phyloP scores from a whole-genome alignment of 2,888 invertebrate species.

The Tenthredo distinguenda region DNA sequence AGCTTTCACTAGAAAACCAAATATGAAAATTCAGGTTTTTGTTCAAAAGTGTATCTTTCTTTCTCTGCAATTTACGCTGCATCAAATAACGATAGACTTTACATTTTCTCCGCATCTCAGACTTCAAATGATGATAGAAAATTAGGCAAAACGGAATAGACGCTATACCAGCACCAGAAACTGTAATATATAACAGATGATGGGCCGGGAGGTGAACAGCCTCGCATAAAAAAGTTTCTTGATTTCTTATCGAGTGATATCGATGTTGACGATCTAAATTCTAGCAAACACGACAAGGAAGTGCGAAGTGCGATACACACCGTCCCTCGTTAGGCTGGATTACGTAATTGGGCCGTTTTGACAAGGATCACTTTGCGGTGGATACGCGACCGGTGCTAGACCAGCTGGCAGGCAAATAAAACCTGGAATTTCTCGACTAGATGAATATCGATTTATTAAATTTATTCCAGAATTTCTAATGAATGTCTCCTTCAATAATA shows the following conservation, averaged over 20 bases:
- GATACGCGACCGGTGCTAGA: not conserved
- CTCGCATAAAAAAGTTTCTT: not conserved
- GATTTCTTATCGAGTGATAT: slow-evolving; percentile 27
- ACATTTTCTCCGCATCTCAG: not conserved
- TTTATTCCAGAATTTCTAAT: not conserved
- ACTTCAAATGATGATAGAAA: not conserved
- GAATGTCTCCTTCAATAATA: not conserved
- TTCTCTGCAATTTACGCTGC: not conserved
- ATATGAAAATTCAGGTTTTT: not conserved
- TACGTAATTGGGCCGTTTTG: slow-evolving; percentile 43
- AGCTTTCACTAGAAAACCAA: not conserved
- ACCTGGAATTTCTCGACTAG: not conserved
- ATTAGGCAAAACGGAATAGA: not conserved
- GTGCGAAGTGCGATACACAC: slow-evolving; percentile 10
- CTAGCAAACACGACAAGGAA: slow-evolving; percentile 29
- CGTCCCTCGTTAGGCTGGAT: slow-evolving; percentile 33
- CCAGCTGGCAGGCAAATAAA: not conserved
- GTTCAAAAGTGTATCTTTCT: not conserved
- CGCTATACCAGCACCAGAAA: too few relatives aligned
- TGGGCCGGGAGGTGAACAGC: not conserved
- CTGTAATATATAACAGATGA: not conserved
- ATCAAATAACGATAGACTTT: not conserved
- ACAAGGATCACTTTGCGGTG: slow-evolving; percentile 36
- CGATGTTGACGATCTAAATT: slow-evolving; percentile 22
- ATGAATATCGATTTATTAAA: not conserved